phyloP scores from a whole-genome alignment of 1,140 invertebrate genomes.

The Drosophila virilis region DNA sequence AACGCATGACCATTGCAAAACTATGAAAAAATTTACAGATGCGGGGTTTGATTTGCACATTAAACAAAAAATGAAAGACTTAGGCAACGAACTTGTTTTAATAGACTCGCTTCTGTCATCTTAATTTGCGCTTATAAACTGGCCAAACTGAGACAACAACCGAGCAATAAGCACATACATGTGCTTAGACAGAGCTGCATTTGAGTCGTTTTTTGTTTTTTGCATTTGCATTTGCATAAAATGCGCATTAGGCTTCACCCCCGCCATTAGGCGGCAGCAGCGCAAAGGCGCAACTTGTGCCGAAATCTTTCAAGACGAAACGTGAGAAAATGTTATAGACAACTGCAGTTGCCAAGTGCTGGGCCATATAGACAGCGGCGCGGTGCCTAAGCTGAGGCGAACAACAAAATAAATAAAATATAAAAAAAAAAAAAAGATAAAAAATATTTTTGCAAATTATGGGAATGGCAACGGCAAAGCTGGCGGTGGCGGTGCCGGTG shows the following conservation, averaged over 20 bases:
- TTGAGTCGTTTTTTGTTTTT: not conserved
- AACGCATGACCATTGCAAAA: constrained; percentile 24
- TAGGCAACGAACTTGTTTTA: constrained; percentile 69
- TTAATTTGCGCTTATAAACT: constrained; percentile 56
- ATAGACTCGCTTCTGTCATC: constrained; percentile 14
- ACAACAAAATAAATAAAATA: constrained; percentile 50
- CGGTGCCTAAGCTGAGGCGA: constrained; percentile 10
- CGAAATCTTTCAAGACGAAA: constrained; percentile 77
- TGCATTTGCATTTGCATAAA: constrained; percentile 69
- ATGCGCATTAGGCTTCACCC: constrained; percentile 73
- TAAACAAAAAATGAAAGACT: constrained; percentile 53
- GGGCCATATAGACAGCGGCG: constrained; percentile 31
- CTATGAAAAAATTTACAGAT: constrained; percentile 45
- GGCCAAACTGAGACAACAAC: constrained; percentile 24
- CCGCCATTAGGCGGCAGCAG: constrained; percentile 44
- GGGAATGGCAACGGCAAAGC: constrained; percentile 60
- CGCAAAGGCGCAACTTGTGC: constrained; percentile 71
- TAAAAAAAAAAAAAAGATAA: constrained; percentile 54
- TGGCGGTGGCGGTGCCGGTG: constrained; percentile 13
- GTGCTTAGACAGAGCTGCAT: constrained; percentile 12
- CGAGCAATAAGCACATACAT: constrained; percentile 24
- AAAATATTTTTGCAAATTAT: constrained; percentile 79
- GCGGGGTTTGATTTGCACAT: constrained; percentile 18
- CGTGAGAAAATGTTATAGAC: constrained; percentile 80
- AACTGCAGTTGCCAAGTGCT: constrained; percentile 56